These are phyloP conservation scores for Meriones unguiculatus DNA, from an alignment of 2,113 vertebrate species.

Conservation along the genomic window DNA sequence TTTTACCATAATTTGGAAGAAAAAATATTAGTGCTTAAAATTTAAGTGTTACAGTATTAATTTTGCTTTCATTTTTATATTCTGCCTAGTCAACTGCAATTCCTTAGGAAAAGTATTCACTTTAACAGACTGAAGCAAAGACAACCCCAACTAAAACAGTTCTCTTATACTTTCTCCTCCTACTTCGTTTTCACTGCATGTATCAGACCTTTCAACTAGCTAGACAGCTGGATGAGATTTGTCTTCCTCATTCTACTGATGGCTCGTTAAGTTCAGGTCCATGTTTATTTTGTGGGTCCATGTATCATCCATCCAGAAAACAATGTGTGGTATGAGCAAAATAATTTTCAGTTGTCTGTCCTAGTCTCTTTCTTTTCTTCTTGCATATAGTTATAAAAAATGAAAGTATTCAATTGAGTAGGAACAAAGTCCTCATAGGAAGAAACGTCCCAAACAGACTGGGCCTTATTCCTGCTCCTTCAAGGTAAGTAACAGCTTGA, in stretches of 20 bases:
- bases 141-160: background rate
- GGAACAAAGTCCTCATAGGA: background rate
- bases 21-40: background rate
- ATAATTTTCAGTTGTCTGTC: background rate
- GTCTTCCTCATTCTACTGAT: background rate
- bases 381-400: background rate
- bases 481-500: background rate
- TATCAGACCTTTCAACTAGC: background rate
- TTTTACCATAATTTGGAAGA: conserved; percentile 1
- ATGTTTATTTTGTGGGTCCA: background rate
- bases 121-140: conserved; percentile 19
- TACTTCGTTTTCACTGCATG: background rate
- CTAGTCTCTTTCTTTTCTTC: background rate
- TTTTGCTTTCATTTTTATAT: conserved; percentile 23
- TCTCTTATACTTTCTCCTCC: background rate
- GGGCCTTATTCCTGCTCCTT: background rate
- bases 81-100: conserved; percentile 48
- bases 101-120: background rate
- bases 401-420: background rate
- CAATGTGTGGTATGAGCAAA: background rate
- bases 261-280: background rate
- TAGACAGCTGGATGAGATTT: background rate
- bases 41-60: background rate
- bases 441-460: background rate
- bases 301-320: background rate